phyloP scores from a whole-genome alignment of 2,888 invertebrate species.

The Lamellibrachia satsuma region DNA sequence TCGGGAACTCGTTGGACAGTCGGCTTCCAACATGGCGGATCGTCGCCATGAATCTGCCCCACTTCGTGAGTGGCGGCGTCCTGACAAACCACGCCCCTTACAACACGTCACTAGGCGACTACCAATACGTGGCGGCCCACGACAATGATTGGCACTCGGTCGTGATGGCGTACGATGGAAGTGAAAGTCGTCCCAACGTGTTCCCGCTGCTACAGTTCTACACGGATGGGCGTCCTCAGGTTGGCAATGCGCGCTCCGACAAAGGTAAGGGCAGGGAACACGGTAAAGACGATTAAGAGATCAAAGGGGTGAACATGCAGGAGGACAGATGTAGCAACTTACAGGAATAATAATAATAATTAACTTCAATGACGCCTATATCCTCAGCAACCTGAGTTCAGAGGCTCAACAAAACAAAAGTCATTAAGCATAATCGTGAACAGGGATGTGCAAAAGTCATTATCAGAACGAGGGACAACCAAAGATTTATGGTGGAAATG shows the following conservation, averaged over 20 bases:
- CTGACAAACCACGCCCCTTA: constrained; percentile 23
- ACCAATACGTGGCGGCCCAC: constrained; percentile 28
- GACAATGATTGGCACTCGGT: constrained; percentile 35
- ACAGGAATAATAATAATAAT: too few relatives aligned
- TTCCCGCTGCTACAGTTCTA: constrained; percentile 24
- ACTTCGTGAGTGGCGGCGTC: constrained; percentile 32
- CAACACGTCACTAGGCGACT: constrained; percentile 22
- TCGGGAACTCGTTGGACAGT: constrained; percentile 36
- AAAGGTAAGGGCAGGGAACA: not conserved
- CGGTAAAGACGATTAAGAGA: not conserved
- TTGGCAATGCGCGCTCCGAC: constrained; percentile 24
- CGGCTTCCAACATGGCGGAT: constrained; percentile 32
- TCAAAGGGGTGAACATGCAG: not conserved
- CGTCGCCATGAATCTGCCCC: constrained; percentile 24
- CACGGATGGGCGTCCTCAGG: constrained; percentile 22
- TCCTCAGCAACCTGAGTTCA: too few relatives aligned
- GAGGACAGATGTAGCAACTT: too few relatives aligned
- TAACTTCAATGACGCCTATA: too few relatives aligned
- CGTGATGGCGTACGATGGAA: constrained; percentile 20
- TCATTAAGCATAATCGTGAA: too few relatives aligned
- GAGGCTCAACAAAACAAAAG: too few relatives aligned
- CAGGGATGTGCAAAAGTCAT: too few relatives aligned
- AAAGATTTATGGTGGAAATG: too few relatives aligned
- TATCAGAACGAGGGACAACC: too few relatives aligned
- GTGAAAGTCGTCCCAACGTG: not conserved